Percentiles rank a stretch among this genome's conserved stretches.
Evolutionary conservation across 2,797 vertebrate species (phyloP).

Genomic region (Syngnathus acus): DNA sequence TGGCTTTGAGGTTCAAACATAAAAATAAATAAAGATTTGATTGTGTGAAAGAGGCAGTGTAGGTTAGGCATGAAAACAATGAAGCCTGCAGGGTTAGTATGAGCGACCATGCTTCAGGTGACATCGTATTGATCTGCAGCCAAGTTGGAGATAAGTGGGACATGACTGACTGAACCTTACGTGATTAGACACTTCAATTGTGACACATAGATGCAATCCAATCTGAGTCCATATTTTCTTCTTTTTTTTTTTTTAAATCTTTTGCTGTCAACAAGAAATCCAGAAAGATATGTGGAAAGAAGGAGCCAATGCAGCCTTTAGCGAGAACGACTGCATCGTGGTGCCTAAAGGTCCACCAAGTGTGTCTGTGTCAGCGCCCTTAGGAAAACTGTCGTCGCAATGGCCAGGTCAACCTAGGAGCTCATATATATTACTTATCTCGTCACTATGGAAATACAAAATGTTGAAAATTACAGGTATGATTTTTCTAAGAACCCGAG

Average conservation of each 20-base stretch:
- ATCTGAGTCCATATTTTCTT: slow-evolving; percentile 5
- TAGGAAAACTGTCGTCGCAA: not conserved
- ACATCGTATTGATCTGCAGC: slow-evolving; percentile 48
- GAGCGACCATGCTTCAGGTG: slow-evolving; percentile 32
- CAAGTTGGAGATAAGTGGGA: slow-evolving; percentile 26
- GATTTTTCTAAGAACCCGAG: too few relatives aligned
- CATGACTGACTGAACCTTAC: slow-evolving; percentile 20
- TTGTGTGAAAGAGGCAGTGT: slow-evolving; percentile 10
- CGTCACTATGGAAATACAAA: not conserved
- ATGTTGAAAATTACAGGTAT: not conserved
- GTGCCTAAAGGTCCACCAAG: slow-evolving; percentile 15
- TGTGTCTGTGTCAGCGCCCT: slow-evolving; percentile 24
- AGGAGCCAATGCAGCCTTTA: slow-evolving; percentile 12
- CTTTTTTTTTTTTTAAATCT: not conserved
- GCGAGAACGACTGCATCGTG: slow-evolving; percentile 13
- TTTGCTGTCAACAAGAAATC: not conserved
- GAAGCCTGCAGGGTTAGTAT: slow-evolving; percentile 32
- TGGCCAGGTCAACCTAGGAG: not conserved
- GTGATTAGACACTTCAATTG: slow-evolving; percentile 35
- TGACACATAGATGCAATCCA: slow-evolving; percentile 15
- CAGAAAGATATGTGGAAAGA: slow-evolving; percentile 5
- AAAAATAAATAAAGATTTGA: slow-evolving; percentile 3
- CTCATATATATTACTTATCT: not conserved
- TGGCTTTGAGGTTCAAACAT: not conserved
- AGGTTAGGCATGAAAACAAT: slow-evolving; percentile 9